These are phyloP conservation scores for Cylloceria caligata DNA, from an alignment of 2,888 invertebrate species.

Conservation along the genomic window DNA sequence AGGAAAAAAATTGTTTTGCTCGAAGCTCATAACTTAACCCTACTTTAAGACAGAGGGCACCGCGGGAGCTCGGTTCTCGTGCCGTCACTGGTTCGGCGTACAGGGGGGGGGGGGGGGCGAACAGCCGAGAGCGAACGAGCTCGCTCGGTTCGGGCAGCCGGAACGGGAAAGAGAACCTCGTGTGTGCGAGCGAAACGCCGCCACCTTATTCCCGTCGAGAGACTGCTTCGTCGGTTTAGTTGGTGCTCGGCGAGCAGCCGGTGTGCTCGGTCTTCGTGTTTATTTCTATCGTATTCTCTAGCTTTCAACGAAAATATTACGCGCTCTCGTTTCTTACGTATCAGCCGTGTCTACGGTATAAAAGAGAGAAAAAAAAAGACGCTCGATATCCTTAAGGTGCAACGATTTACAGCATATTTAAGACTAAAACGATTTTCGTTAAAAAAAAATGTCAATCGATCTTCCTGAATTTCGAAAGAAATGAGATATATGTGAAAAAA, in stretches of 20 bases:
- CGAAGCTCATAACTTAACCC: not conserved
- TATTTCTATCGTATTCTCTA: slow-evolving; percentile 15
- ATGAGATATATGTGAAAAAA: too few species aligned
- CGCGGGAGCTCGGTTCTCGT: not conserved
- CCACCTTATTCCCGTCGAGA: slow-evolving; percentile 68
- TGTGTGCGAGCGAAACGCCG: slow-evolving; percentile 53
- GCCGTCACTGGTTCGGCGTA: slow-evolving; percentile 34
- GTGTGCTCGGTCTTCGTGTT: slow-evolving; percentile 72
- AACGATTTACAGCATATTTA: not conserved
- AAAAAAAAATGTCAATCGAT: not conserved
- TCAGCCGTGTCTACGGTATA: not conserved
- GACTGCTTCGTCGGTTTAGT: slow-evolving; percentile 77
- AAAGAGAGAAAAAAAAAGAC: not conserved
- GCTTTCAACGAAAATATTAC: not conserved
- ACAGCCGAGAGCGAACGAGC: slow-evolving; percentile 46
- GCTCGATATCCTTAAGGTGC: slow-evolving; percentile 2
- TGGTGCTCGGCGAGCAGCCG: slow-evolving; percentile 80
- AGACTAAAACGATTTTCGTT: not conserved
- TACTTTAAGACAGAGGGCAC: not conserved
- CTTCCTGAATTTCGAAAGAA: not conserved
- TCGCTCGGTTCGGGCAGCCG: slow-evolving; percentile 64
- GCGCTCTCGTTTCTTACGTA: not conserved
- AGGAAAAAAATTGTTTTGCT: not conserved
- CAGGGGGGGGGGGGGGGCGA: slow-evolving; percentile 25
- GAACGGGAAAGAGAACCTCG: slow-evolving; percentile 69